Percentiles rank a stretch among this genome's conserved stretches.
phyloP scores from a whole-genome alignment of 1,140 invertebrate species.

The Nephotettix cincticeps region DNA sequence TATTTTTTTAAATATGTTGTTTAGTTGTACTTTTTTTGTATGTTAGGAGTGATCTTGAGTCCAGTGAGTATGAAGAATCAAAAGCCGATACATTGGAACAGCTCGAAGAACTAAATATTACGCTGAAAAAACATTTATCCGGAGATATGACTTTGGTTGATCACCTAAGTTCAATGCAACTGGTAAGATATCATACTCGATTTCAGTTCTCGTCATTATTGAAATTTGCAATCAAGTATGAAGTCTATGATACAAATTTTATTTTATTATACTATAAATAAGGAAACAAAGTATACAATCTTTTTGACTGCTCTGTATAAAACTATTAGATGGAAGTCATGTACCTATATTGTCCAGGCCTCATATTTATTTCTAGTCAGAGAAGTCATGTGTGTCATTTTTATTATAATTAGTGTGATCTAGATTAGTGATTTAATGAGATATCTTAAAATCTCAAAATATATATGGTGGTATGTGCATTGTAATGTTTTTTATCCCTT shows the following conservation, averaged over 20 bases:
- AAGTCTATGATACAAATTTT: neutral
- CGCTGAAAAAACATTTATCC: conserved; percentile 62
- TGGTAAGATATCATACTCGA: conserved; percentile 52
- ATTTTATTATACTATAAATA: neutral
- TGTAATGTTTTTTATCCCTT: neutral
- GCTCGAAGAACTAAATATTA: conserved; percentile 69
- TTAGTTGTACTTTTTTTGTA: too few relatives aligned
- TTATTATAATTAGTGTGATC: neutral
- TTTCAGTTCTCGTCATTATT: neutral
- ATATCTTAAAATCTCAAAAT: too few relatives aligned
- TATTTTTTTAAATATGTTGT: too few relatives aligned
- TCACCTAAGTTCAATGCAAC: conserved; percentile 62
- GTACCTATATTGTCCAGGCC: neutral
- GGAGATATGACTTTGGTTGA: conserved; percentile 72
- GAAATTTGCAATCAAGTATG: neutral
- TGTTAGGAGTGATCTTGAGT: conserved; percentile 61
- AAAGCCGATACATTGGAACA: conserved; percentile 74
- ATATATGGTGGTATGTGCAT: neutral
- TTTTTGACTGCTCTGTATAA: neutral
- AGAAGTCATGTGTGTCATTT: neutral
- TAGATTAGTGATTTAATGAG: neutral
- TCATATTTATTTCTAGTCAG: neutral
- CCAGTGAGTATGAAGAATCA: conserved; percentile 68
- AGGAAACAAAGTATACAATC: neutral
- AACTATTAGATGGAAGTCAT: neutral